These are phyloP conservation scores for Sycobia sp. DNA, from an alignment of 1,140 invertebrate species.

Conservation along the genomic window DNA sequence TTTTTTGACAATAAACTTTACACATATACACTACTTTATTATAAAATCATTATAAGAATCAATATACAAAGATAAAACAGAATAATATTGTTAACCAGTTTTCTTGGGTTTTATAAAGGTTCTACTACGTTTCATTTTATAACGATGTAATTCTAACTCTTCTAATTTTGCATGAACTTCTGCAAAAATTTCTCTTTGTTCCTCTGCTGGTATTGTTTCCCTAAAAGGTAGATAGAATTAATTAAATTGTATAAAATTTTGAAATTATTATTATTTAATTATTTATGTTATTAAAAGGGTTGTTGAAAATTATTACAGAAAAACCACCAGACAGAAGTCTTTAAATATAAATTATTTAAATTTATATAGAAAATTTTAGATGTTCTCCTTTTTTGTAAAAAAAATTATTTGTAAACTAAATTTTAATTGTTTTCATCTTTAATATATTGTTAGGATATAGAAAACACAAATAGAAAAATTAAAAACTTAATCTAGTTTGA, in stretches of 20 bases:
- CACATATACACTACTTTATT: slow-evolving; percentile 25
- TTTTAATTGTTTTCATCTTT: no score
- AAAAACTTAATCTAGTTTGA: no score
- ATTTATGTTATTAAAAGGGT: no score
- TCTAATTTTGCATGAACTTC: slow-evolving; percentile 79
- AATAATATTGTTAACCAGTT: slow-evolving; percentile 59
- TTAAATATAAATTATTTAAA: no score
- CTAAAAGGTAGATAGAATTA: slow-evolving; percentile 54
- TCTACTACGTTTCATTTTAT: slow-evolving; percentile 72
- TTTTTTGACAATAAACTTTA: slow-evolving; percentile 21
- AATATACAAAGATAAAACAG: slow-evolving; percentile 8
- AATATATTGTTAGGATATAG: no score
- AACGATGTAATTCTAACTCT: slow-evolving; percentile 69
- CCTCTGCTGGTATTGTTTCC: slow-evolving; percentile 82
- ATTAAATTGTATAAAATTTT: not conserved
- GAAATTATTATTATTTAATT: not conserved
- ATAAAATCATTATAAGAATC: slow-evolving; percentile 14
- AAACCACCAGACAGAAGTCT: no score
- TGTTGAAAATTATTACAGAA: no score
- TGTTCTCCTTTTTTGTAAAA: no score
- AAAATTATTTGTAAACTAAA: no score
- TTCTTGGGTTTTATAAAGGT: slow-evolving; percentile 71
- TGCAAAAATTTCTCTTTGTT: slow-evolving; percentile 81
- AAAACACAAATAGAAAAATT: no score
- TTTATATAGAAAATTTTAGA: no score